These are phyloP conservation scores for Cataglyphis cursor DNA, from an alignment of 2,888 invertebrate genomes.

Conservation along the genomic window DNA sequence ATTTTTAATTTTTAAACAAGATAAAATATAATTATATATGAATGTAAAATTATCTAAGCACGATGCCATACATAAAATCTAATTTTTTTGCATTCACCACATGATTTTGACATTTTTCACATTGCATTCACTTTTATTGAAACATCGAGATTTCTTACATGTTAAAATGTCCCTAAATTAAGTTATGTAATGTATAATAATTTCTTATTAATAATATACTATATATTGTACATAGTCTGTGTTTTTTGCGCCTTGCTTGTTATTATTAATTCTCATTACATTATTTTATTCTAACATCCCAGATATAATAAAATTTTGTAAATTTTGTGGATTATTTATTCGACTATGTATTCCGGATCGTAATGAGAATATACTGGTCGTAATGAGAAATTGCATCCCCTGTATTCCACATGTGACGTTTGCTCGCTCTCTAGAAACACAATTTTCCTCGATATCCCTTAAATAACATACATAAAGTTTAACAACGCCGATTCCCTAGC, in stretches of 20 bases:
- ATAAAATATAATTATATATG: not conserved
- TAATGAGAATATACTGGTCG: not conserved
- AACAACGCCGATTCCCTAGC: conserved; percentile 56
- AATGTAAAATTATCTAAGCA: too few relatives aligned
- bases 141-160: not conserved
- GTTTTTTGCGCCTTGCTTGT: not conserved
- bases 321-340: not conserved
- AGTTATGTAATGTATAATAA: not conserved
- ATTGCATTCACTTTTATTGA: not conserved
- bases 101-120: not conserved
- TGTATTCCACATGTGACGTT: conserved; percentile 7
- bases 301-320: not conserved
- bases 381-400: conserved; percentile 38
- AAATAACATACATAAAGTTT: conserved; percentile 25
- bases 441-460: conserved; percentile 8
- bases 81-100: too few relatives aligned
- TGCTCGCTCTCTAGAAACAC: conserved; percentile 5
- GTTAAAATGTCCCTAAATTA: not conserved
- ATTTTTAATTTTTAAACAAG: not conserved
- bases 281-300: not conserved
- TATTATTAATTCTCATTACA: not conserved
- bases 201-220: not conserved
- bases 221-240: not conserved
- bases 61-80: too few relatives aligned
- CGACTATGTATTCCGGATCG: not conserved